Evolutionary conservation across 2,888 invertebrate species (phyloP).

Genomic region (Hymenopus coronatus): DNA sequence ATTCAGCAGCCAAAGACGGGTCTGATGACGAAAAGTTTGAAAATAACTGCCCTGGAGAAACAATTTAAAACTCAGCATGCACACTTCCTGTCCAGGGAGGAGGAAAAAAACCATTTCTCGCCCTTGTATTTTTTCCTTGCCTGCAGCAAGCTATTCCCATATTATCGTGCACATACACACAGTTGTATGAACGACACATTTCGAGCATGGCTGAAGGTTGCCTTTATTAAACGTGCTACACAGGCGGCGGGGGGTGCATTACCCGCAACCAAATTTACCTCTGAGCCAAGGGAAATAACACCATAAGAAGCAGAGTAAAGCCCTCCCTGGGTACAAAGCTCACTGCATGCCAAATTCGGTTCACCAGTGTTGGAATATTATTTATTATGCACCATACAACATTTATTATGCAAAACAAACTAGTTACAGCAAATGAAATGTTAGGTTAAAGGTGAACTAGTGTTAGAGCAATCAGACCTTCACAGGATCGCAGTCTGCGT

Average conservation of each 20-base stretch:
- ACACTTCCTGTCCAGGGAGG: background rate
- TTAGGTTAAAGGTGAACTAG: too few relatives aligned
- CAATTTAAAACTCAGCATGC: background rate
- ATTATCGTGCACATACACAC: background rate
- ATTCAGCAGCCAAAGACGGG: background rate
- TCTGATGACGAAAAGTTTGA: background rate
- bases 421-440: background rate
- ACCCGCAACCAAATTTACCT: background rate
- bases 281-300: background rate
- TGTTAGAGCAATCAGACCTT: too few relatives aligned
- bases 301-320: background rate
- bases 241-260: background rate
- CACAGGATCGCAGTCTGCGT: too few relatives aligned
- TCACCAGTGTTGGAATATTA: background rate
- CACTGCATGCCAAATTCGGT: background rate
- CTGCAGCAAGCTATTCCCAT: background rate
- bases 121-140: background rate
- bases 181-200: background rate
- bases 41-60: background rate
- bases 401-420: background rate
- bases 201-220: background rate
- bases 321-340: background rate
- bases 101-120: background rate
- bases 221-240: background rate
- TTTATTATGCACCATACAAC: background rate